phyloP scores from a whole-genome alignment of 2,888 invertebrate species.

The Enoplolaimus lenunculus region DNA sequence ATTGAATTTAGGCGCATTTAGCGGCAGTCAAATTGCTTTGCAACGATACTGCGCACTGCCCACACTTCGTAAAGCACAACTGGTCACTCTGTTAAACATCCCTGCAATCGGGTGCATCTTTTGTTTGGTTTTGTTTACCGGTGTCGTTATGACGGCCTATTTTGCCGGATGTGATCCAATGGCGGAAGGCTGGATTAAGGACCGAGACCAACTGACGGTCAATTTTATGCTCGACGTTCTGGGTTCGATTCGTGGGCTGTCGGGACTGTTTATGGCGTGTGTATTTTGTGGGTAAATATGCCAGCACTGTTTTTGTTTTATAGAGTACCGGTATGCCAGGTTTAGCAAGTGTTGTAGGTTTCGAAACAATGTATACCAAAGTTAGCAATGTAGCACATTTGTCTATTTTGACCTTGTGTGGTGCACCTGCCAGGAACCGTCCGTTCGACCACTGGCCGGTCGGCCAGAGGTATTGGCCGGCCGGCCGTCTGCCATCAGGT shows the following conservation, averaged over 20 bases:
- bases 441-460: too few species aligned
- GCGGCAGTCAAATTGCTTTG: slow-evolving; percentile 19
- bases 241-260: slow-evolving; percentile 13
- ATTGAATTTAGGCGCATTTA: slow-evolving; percentile 1
- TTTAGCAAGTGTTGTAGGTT: too few species aligned
- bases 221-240: slow-evolving; percentile 20
- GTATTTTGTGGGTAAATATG: slow-evolving; percentile 23
- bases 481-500: too few species aligned
- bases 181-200: slow-evolving; percentile 23
- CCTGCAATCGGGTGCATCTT: slow-evolving; percentile 22
- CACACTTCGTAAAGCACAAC: slow-evolving; percentile 4
- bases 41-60: slow-evolving; percentile 21
- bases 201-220: slow-evolving; percentile 24
- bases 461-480: too few species aligned
- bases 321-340: too few species aligned
- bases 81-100: slow-evolving; percentile 16
- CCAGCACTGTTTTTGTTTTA: too few species aligned
- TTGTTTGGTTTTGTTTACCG: slow-evolving; percentile 31
- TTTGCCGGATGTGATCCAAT: slow-evolving; percentile 35
- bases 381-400: too few species aligned
- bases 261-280: slow-evolving; percentile 25
- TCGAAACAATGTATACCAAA: too few species aligned
- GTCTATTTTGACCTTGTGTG: too few species aligned
- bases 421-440: too few species aligned
- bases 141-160: slow-evolving; percentile 33